Evolutionary conservation across 2,113 vertebrate species (phyloP).

Genomic region (Gopherus flavomarginatus): DNA sequence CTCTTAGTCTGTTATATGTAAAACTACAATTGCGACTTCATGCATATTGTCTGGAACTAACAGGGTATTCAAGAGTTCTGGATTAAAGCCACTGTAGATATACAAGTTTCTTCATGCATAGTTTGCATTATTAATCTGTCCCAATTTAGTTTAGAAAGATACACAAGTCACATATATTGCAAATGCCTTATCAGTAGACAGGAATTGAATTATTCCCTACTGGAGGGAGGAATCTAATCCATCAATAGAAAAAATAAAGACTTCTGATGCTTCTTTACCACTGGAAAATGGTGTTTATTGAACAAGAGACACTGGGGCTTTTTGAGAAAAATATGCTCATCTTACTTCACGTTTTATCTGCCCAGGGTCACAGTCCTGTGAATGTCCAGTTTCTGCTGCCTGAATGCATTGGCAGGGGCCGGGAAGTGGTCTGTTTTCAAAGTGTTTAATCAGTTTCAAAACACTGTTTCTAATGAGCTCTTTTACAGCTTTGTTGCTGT

Average conservation of each 20-base stretch:
- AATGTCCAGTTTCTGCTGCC: not conserved
- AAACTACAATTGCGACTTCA: not conserved
- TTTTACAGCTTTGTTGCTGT: not conserved
- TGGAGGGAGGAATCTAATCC: rapidly evolving
- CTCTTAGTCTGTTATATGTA: not conserved
- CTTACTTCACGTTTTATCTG: not conserved
- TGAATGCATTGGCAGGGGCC: not conserved
- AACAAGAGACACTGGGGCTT: not conserved
- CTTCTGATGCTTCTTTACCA: not conserved
- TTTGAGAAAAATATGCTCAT: not conserved
- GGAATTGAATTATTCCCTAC: rapidly evolving
- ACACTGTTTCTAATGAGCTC: not conserved
- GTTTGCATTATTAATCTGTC: not conserved
- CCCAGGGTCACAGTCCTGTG: not conserved
- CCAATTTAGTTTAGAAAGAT: not conserved
- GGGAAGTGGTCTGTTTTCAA: not conserved
- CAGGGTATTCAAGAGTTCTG: not conserved
- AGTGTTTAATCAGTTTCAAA: not conserved
- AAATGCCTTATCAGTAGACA: not conserved
- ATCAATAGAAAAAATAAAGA: not conserved
- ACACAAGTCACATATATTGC: rapidly evolving
- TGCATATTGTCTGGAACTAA: not conserved
- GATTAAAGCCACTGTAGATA: not conserved
- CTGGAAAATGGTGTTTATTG: not conserved
- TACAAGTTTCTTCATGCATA: not conserved